phyloP scores from a whole-genome alignment of 1,140 invertebrate species.

The Lepidurus arcticus region DNA sequence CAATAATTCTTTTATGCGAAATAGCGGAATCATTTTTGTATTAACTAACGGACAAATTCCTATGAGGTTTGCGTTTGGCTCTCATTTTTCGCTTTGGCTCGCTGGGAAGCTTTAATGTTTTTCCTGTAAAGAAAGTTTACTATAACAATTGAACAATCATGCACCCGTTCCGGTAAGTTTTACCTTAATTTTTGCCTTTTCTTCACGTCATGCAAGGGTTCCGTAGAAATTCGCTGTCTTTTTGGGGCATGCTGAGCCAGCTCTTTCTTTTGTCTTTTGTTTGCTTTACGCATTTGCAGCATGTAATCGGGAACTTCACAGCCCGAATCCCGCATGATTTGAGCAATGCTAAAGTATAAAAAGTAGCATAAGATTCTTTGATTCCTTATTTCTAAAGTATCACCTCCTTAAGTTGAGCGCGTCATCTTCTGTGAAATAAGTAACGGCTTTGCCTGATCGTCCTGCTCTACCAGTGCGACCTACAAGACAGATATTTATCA shows the following conservation, averaged over 20 bases:
- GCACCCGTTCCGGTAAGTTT: neutral
- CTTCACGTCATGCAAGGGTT: slow-evolving; percentile 30
- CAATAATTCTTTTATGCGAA: neutral
- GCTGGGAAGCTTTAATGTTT: neutral
- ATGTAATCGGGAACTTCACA: slow-evolving; percentile 86
- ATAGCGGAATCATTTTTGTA: neutral
- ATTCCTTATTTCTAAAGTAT: slow-evolving; percentile 10
- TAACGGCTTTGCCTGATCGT: slow-evolving; percentile 75
- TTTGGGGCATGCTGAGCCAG: slow-evolving; percentile 53
- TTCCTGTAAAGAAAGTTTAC: neutral
- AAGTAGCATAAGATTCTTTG: slow-evolving; percentile 28
- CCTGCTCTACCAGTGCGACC: slow-evolving; percentile 92
- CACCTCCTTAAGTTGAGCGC: slow-evolving; percentile 73
- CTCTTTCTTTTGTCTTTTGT: slow-evolving; percentile 58
- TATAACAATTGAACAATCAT: neutral
- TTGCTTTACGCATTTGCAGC: slow-evolving; percentile 67
- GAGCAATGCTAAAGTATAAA: slow-evolving; percentile 64
- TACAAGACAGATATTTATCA: slow-evolving; percentile 37
- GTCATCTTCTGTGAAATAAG: slow-evolving; percentile 91
- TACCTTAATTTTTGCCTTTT: slow-evolving; percentile 25
- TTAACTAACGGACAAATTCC: neutral
- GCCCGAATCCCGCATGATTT: slow-evolving; percentile 78
- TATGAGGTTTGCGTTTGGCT: neutral
- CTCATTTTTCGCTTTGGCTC: neutral
- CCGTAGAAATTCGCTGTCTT: slow-evolving; percentile 46